Evolutionary conservation across 2,888 invertebrate species (phyloP), one percentile per base, ranked within the genome.

Genomic region (Leptopterna dolabrata): DNA sequence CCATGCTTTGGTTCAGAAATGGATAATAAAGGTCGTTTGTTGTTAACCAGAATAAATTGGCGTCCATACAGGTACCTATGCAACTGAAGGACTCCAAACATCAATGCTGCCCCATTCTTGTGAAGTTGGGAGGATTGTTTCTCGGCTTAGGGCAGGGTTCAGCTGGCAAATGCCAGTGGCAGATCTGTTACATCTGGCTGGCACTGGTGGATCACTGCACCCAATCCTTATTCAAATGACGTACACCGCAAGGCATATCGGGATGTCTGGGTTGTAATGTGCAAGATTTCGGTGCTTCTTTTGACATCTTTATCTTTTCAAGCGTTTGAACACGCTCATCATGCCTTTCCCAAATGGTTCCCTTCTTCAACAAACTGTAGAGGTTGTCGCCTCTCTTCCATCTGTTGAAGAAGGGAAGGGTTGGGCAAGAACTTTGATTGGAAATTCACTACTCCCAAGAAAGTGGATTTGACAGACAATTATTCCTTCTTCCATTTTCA

Each of bases 1-100:
- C 81, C 81, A n/a, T 47, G 19, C 14, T 81, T 81, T 16, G 81
- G 81, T 6, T 55, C 81, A 81, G 55, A 51, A 24, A 78, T 78
- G 3, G 78, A n/a, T 13, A 78, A 14, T 19, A 78, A 19, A 4
- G 45, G 78, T 6, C 45, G 78, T 19, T 78, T 45, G 24, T 78
- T 45, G 14, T 78, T 78, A 0, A 78, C 45, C 41, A 78, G 14
- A 0, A 43, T 45, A 24, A 43, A 78, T 19, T 78, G 43, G 9
- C 78, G 41, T 19, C 43, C 78, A 45, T 19, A 78, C n/a, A 78
- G 24, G 24, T 78, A 78, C 14, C 14, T 45, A 78, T 78, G 78
- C 7, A 78, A 78, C 27, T 19, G 19, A 6, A 11, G 27, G 1
- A 55, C 19, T 14, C 81, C 81, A 81, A 55, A 83, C 9, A 83